Evolutionary conservation across 2,797 vertebrate genomes (phyloP).

Genomic region (Leptatherina wallacei): DNA sequence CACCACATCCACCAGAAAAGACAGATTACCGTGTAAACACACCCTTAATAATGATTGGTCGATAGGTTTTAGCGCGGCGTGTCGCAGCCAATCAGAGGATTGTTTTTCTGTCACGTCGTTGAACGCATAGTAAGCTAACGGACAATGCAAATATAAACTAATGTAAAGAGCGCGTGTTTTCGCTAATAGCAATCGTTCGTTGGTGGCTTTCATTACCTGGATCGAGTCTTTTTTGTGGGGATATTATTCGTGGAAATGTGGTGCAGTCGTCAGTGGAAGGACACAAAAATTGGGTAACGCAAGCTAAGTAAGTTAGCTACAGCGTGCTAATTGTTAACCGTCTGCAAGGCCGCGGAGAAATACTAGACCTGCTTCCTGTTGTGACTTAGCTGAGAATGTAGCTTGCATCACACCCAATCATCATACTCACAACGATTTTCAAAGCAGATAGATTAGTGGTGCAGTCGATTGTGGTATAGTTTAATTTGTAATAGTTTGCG

Average conservation of each 20-base stretch:
- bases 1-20: conserved; percentile 22
- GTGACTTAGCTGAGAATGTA: conserved; percentile 51
- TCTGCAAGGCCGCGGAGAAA: conserved; percentile 65
- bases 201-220: background rate
- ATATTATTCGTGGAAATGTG: conserved; percentile 31
- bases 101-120: conserved; percentile 80
- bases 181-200: background rate
- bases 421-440: background rate
- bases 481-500: conserved; percentile 31
- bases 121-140: conserved; percentile 76
- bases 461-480: conserved; percentile 3
- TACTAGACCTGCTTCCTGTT: conserved; percentile 61
- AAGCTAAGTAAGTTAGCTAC: conserved; percentile 67
- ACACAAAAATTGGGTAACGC: conserved; percentile 48
- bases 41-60: conserved; percentile 73
- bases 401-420: conserved; percentile 6
- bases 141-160: conserved; percentile 77
- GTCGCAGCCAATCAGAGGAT: conserved; percentile 79
- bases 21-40: conserved; percentile 57
- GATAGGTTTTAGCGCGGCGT: conserved; percentile 81
- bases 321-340: conserved; percentile 56
- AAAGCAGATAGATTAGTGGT: background rate
- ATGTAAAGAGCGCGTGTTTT: conserved; percentile 38
- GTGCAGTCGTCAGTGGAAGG: conserved; percentile 21
- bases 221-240: background rate